phyloP scores from a whole-genome alignment of 1,140 invertebrate genomes.

The Halotydeus destructor region DNA sequence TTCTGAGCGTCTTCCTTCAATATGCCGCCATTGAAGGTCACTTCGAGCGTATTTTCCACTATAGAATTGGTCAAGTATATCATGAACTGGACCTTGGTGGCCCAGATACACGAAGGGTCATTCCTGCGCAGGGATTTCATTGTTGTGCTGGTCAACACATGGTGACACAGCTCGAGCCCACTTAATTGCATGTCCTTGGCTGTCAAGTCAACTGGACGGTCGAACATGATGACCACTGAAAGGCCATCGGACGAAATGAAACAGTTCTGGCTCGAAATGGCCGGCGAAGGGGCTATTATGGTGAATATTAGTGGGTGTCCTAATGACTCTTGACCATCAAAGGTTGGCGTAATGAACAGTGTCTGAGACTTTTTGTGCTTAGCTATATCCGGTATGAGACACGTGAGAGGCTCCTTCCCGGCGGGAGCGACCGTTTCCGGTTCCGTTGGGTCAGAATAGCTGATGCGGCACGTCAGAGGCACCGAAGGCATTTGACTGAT shows the following conservation, averaged over 20 bases:
- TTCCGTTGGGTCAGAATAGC: neutral
- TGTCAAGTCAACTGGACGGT: conserved; percentile 15
- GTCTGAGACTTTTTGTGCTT: conserved; percentile 5
- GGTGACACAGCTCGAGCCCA: conserved; percentile 1
- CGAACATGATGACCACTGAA: conserved; percentile 17
- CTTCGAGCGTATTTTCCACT: conserved; percentile 11
- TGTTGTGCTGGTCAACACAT: conserved; percentile 14
- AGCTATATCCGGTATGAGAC: neutral
- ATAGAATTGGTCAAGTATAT: conserved; percentile 15
- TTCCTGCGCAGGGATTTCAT: conserved; percentile 8
- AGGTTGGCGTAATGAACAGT: conserved; percentile 7
- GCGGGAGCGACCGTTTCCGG: neutral
- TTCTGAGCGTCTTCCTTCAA: conserved; percentile 15
- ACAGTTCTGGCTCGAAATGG: conserved; percentile 7
- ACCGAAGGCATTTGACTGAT: neutral
- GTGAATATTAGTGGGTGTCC: conserved; percentile 2
- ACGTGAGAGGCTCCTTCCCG: conserved; percentile 4
- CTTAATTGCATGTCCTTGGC: neutral
- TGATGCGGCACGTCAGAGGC: neutral
- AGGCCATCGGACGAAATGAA: conserved; percentile 13
- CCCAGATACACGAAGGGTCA: conserved; percentile 19
- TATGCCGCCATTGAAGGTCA: conserved; percentile 12
- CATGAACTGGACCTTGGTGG: conserved; percentile 17
- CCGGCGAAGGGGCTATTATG: conserved; percentile 4
- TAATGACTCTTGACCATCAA: conserved; percentile 10